Evolutionary conservation across 2,888 invertebrate genomes (phyloP).

Genomic region (Disparrhopalites patrizii): DNA sequence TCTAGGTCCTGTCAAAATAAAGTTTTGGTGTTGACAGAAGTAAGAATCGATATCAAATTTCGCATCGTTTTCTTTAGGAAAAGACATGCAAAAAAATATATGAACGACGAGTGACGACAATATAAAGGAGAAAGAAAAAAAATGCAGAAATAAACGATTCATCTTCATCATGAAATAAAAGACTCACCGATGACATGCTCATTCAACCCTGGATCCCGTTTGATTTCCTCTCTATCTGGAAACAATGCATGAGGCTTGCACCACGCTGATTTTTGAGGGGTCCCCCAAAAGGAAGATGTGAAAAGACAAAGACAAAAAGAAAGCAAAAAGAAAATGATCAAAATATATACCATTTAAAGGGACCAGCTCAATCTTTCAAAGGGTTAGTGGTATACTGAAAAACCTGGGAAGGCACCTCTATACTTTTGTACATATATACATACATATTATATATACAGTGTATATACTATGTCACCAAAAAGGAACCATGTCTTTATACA

Average conservation of each 20-base stretch:
- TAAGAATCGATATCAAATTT: too few relatives aligned
- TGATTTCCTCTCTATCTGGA: slow-evolving; percentile 56
- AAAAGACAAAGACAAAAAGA: slow-evolving; percentile 47
- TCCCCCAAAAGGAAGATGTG: too few relatives aligned
- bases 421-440: neutral
- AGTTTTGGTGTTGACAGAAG: too few relatives aligned
- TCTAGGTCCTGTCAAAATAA: too few relatives aligned
- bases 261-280: too few relatives aligned
- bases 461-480: neutral
- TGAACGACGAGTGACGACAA: too few relatives aligned
- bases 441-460: neutral
- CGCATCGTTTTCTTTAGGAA: neutral
- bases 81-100: too few relatives aligned
- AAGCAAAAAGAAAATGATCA: neutral
- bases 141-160: neutral
- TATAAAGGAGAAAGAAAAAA: neutral
- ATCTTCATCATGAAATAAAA: slow-evolving; percentile 26
- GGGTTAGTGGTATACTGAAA: too few relatives aligned
- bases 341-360: neutral
- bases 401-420: too few relatives aligned
- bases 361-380: neutral
- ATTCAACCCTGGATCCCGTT: slow-evolving; percentile 57
- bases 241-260: slow-evolving; percentile 64
- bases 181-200: slow-evolving; percentile 59
- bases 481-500: too few relatives aligned